These are phyloP conservation scores for Chloropsis cyanopogon DNA, from an alignment of 2,113 vertebrate species.

Conservation along the genomic window DNA sequence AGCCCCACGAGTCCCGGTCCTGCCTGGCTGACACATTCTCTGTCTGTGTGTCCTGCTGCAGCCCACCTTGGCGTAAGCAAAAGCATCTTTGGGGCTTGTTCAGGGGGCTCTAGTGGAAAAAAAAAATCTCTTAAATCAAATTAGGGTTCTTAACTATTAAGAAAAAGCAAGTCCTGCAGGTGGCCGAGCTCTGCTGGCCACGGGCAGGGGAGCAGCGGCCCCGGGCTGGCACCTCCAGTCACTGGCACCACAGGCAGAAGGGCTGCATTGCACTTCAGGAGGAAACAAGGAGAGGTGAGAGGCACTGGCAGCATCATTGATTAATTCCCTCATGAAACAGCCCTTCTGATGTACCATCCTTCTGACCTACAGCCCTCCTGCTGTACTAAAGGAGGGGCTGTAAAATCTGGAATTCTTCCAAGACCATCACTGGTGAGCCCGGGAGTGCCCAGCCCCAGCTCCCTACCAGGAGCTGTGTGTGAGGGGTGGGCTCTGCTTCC, in stretches of 20 bases:
- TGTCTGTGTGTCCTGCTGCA: background rate
- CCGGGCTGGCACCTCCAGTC: background rate
- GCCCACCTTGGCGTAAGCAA: background rate
- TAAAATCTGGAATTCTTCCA: background rate
- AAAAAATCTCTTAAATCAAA: background rate
- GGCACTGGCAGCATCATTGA: constrained; percentile 3
- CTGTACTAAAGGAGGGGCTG: background rate
- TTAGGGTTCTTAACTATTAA: background rate
- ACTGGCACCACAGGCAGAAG: background rate
- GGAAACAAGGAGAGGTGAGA: background rate
- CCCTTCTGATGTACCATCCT: background rate
- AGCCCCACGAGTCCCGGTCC: background rate
- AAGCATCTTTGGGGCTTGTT: constrained; percentile 13
- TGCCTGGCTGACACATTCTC: background rate
- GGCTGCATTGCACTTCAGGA: background rate
- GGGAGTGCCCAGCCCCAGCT: background rate
- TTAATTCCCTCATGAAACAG: background rate
- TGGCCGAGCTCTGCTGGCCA: background rate
- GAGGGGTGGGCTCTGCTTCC: background rate
- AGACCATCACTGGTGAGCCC: background rate
- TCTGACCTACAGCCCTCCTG: background rate
- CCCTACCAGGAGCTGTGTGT: rapidly evolving
- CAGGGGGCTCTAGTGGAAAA: background rate
- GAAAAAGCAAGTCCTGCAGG: background rate
- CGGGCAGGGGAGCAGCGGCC: background rate